A percentile compares a stretch with the other conserved stretches of the same genome.
Evolutionary conservation across 2,113 vertebrate species (phyloP).

Genomic region (Danio rerio): DNA sequence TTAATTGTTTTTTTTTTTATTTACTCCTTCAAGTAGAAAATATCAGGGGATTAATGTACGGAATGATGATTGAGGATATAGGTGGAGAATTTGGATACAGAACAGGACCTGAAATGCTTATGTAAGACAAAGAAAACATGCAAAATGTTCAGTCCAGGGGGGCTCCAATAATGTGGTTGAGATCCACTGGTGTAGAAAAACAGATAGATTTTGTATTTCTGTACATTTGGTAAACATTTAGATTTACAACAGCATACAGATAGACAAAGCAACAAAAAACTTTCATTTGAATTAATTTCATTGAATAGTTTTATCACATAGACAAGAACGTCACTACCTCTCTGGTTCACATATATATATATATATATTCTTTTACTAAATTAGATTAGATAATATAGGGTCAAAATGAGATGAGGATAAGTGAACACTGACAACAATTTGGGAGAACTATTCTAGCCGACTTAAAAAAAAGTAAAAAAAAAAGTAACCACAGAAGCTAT

Average conservation of each 20-base stretch:
- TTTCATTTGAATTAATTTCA: neutral
- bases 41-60: no score
- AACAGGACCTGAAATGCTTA: no score
- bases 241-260: neutral
- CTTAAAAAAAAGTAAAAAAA: slow-evolving; percentile 27
- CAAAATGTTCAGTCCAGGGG: no score
- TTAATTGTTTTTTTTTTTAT: no score
- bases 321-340: neutral
- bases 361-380: no score
- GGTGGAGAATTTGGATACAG: no score
- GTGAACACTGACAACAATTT: neutral
- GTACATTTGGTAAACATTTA: neutral
- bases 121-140: no score
- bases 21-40: no score
- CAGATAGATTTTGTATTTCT: no score
- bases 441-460: neutral
- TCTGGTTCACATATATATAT: neutral
- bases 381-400: neutral
- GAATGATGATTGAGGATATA: no score
- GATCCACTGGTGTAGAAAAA: no score
- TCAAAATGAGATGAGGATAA: neutral
- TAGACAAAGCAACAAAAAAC: neutral
- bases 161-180: no score
- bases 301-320: neutral
- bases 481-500: slow-evolving; percentile 48